Evolutionary conservation across 2,888 invertebrate species (phyloP), one percentile per base, ranked within the genome.

Genomic region (Scaptomyza reducta): DNA sequence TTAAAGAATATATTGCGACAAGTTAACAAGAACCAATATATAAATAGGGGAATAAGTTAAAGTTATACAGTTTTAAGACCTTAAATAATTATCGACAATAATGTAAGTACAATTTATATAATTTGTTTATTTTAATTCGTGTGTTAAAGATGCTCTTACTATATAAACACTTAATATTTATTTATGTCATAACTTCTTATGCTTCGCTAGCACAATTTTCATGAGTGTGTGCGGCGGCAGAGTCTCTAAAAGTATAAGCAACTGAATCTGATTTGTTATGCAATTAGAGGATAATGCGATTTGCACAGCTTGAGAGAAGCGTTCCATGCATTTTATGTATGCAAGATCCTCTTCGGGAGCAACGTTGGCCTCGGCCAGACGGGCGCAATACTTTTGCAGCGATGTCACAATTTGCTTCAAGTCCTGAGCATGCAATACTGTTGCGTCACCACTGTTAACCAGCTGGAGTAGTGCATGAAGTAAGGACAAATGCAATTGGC

Each of bases 241-340:
- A 0, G 93, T 93, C 72, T 94, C 93, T 16, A 96, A 83, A 3
- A 93, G 92, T 27, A 93, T 93, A 3, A 95, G 92, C 13, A 96
- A 90, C 79, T 94, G 95, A 64, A 95, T 95, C 76, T 95, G 94
- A 90, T 96, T 96, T 25, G 96, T 96, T 89, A 97, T 94, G 90
- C 96, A 96, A 66, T 95, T 95, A 27, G 95, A 95, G 16, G 95
- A 94, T 33, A 97, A 92, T 0, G 96, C 95, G 13, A 97, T 95
- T 91, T 97, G 97, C 1, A 97, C 93, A 0, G 96, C 95, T 90
- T 97, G 97, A 0, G 96, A 96, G 76, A 96, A 94, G 83, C 97
- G 93, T 90, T 97, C 96, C 65, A 97, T 91, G 58, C 90, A 82
- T 50, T 94, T 93, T 91, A 95, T 93, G 22, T 93, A 89, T 3